These are phyloP conservation scores for Pseudoatta argentina DNA, from an alignment of 1,140 invertebrate genomes.

Conservation along the genomic window DNA sequence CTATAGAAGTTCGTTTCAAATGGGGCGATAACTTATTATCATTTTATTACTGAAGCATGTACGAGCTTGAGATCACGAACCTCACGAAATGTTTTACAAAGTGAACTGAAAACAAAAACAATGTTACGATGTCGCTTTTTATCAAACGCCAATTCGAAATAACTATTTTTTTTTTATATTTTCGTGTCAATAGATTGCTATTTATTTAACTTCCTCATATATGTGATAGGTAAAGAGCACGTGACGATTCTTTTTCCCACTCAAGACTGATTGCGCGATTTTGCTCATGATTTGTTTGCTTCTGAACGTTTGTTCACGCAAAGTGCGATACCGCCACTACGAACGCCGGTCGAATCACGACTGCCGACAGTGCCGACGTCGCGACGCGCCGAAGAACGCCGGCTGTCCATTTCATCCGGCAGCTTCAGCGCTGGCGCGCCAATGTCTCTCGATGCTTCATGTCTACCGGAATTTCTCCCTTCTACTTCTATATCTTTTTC, in stretches of 20 bases:
- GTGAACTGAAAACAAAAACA: not conserved
- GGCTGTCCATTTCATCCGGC: slow-evolving; percentile 43
- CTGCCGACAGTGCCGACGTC: slow-evolving; percentile 55
- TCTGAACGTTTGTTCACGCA: not conserved
- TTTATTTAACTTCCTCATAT: not conserved
- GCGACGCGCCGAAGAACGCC: slow-evolving; percentile 53
- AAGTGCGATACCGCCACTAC: slow-evolving; percentile 43
- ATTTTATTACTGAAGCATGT: slow-evolving; percentile 14
- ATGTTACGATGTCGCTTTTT: not conserved
- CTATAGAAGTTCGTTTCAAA: not conserved
- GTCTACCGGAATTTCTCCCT: not conserved
- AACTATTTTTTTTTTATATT: not conserved
- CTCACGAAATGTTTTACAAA: not conserved
- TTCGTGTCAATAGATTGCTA: not conserved
- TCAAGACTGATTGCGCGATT: too few relatives aligned
- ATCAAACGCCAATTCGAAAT: not conserved
- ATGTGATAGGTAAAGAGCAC: not conserved
- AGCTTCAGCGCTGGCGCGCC: slow-evolving; percentile 28
- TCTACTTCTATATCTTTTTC: not conserved
- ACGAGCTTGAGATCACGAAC: not conserved
- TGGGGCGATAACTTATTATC: not conserved
- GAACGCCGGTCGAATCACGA: slow-evolving; percentile 67
- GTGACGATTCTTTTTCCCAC: not conserved
- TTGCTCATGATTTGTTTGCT: slow-evolving; percentile 20
- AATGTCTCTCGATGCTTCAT: not conserved